Base-by-base conservation (phyloP, 2,113 vertebrate genomes). In the Phyllostomus hastatus region DNA sequence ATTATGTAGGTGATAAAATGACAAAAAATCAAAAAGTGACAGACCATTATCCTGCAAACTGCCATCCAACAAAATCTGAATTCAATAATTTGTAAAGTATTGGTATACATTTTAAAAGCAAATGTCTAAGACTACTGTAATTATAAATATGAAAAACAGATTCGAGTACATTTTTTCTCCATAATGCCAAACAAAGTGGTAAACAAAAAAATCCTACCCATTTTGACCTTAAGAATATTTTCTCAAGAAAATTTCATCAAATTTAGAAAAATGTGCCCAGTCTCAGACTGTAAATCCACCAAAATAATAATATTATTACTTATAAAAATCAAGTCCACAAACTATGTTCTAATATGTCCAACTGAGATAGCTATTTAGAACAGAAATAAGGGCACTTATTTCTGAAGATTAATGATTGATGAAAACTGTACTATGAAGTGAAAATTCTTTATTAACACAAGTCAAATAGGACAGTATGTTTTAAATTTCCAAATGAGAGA, bases 231-330 rank as follows among this genome's bases (percentile, higher is more conserved):
- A 41, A 6, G 31, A 69, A 59, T 46, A 41, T 79, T 78, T 86
- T 81, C 52, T 80, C 31, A 67, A 35, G 38, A 82, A 95, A 93
- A 66, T 86, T 43, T 80, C 35, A 84, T 38, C 26, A 38, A 78
- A 52, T 59, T 4, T 88, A 22, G 19, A 28, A 33, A 48, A 95
- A 93, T 22, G 16, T 50, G 43, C 6, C 38, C 14, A 85, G 15
- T 59, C 22, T 91, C 46, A 78, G 11, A 85, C 1, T 72, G 2
- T 73, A 95, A 86, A 54, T 50, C 28, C 12, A 67, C 1, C 4
- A 85, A 66, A 90, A 87, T 82, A 69, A 93, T 82, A 69, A 93
- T 82, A 95, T 24, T 54, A 7, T 73, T 95, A 94, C 22, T 90
- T 88, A 54, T 17, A 43, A 52, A 97, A 90, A 52, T 76, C 73